Evolutionary conservation across 2,797 vertebrate species (phyloP).

Genomic region (Myotis planiceps): DNA sequence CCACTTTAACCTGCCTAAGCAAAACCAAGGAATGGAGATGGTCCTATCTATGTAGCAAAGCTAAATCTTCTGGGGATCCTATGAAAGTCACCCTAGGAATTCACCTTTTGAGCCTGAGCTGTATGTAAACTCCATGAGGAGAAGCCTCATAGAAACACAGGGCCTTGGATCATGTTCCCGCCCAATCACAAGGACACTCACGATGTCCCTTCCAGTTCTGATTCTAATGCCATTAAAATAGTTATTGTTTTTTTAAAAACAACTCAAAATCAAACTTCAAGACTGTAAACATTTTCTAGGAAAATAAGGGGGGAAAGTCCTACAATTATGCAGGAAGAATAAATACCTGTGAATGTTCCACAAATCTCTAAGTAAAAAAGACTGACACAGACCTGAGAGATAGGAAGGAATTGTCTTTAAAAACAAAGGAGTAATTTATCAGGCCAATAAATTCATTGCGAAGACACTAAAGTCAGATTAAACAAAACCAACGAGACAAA

Average conservation of each 20-base stretch:
- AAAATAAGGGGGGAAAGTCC: background rate
- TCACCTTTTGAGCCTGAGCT: background rate
- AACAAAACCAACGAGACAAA: conserved; percentile 47
- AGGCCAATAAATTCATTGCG: conserved; percentile 58
- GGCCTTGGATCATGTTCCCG: background rate
- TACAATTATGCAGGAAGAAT: background rate
- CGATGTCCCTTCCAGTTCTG: background rate
- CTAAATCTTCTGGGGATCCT: background rate
- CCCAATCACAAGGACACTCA: background rate
- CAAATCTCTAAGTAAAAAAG: conserved; percentile 8
- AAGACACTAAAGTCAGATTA: conserved; percentile 36
- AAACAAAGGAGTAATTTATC: conserved; percentile 56
- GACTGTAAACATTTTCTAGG: conserved; percentile 24
- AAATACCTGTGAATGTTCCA: background rate
- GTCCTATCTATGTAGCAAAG: background rate
- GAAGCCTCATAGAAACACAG: background rate
- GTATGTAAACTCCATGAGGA: background rate
- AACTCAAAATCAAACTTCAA: background rate
- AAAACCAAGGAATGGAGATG: background rate
- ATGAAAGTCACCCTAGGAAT: background rate
- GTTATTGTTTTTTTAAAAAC: background rate
- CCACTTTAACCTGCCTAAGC: background rate
- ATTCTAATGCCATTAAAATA: background rate
- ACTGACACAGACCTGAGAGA: background rate
- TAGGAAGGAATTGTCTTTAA: conserved; percentile 17